Conservation (phyloP, 2,888 invertebrate genomes). For the Chaetogeoica ovagalla region DNA sequence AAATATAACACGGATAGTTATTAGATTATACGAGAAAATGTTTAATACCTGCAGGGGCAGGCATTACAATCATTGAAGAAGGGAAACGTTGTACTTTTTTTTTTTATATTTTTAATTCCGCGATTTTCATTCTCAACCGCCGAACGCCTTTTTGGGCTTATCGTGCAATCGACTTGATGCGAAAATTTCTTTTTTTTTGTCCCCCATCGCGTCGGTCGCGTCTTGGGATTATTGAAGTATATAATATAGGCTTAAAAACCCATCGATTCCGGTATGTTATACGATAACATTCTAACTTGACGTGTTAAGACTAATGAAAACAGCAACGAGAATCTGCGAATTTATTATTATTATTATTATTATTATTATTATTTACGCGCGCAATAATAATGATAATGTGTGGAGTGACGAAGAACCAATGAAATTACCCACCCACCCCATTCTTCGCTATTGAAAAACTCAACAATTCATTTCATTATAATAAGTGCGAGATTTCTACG, state of each 20-base stretch:
- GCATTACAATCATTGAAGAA: not conserved
- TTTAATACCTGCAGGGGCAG: not conserved
- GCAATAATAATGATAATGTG: constrained; percentile 10
- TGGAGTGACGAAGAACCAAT: constrained; percentile 33
- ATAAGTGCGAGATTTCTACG: too few species aligned
- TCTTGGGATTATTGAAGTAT: not conserved
- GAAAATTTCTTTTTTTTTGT: not conserved
- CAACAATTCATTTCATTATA: too few species aligned
- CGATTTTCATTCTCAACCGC: not conserved
- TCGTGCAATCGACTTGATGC: not conserved
- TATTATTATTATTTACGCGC: not conserved
- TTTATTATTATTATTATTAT: too few species aligned
- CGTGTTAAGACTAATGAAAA: constrained; percentile 19
- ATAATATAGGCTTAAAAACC: constrained; percentile 33
- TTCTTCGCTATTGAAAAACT: not conserved
- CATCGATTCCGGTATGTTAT: constrained; percentile 29
- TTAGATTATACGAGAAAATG: too few species aligned
- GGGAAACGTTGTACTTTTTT: not conserved
- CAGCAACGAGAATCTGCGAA: not conserved
- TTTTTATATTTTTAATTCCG: not conserved
- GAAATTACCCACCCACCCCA: not conserved
- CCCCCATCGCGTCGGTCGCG: not conserved
- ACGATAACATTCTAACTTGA: constrained; percentile 17
- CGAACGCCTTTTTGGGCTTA: constrained; percentile 13
- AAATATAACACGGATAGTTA: too few species aligned